Evolutionary conservation across 2,888 invertebrate species (phyloP), one percentile per base, ranked within the genome.

Genomic region (Amphipyra tragopoginis): DNA sequence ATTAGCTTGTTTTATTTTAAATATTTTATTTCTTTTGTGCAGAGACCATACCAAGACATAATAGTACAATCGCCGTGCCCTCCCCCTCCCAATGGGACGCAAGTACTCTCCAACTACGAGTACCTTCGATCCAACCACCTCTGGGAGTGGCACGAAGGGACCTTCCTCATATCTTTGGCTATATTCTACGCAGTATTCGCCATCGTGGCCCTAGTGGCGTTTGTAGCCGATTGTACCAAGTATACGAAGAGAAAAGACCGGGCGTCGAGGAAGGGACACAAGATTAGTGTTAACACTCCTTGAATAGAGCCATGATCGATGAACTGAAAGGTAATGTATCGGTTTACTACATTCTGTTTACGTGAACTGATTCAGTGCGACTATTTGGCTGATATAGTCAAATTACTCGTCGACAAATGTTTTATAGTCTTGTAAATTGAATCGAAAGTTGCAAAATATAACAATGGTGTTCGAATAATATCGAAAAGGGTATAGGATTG

Each of bases 31-130:
- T 7, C 83, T 86, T 71, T 64, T 5, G 77, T 73, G 44, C 96
- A 98, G 96, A 96, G 98, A 67, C 97, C 98, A 81, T 97, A 97
- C 81, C 97, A 97, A 90, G 98, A 98, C 84, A 98, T 98, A 71
- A 98, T 98, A 82, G 97, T 98, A 33, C 97, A 98, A 86, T 96
- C 97, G 42, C 96, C 97, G 13, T 98, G 98, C 84, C 97, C 97
- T 4, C 96, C 97, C 5, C 96, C 97, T 4, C 97, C 97, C 0
- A 97, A 98, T 85, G 98, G 98, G 40, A 96, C 97, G 0, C 96
- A 96, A 90, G 96, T 96, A 49, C 92, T 97, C 60, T 92, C 95
- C 56, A 94, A 93, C 84, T 92, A 82, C 83, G 92, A 90, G 36
- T 91, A 92, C 65, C 80, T 92, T 0, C 77, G 86, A n/a, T 81